Percentiles rank a stretch among this genome's conserved stretches.
Conservation (phyloP, 2,888 invertebrate species). For the Sarcophaga caerulescens region DNA sequence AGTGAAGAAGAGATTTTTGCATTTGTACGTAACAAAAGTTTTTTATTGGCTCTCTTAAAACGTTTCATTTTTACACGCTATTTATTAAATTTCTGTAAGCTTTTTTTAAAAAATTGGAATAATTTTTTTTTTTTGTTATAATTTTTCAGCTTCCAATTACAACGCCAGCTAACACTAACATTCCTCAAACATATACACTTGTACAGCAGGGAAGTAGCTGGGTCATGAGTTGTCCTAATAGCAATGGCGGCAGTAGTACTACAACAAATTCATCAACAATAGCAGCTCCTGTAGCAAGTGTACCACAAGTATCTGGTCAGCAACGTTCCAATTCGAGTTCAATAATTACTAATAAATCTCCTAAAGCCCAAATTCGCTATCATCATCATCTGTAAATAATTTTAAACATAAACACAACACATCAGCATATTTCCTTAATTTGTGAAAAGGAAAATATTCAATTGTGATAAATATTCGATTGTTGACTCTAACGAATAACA, state of each 20-base stretch:
- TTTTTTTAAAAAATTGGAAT: neutral
- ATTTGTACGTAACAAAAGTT: too few relatives aligned
- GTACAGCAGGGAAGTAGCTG: slow-evolving; percentile 73
- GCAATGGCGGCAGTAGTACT: slow-evolving; percentile 19
- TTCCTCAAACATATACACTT: slow-evolving; percentile 69
- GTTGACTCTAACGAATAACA: slow-evolving; percentile 34
- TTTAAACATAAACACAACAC: neutral
- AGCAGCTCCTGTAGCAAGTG: slow-evolving; percentile 58
- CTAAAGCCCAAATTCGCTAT: slow-evolving; percentile 68
- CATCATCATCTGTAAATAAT: slow-evolving; percentile 45
- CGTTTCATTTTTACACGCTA: too few relatives aligned
- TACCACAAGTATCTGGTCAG: slow-evolving; percentile 48
- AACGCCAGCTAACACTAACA: slow-evolving; percentile 68
- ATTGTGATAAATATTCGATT: slow-evolving; percentile 56
- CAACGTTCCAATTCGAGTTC: slow-evolving; percentile 18
- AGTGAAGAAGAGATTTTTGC: too few relatives aligned
- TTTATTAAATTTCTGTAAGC: too few relatives aligned
- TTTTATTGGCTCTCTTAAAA: too few relatives aligned
- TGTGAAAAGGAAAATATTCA: slow-evolving; percentile 11
- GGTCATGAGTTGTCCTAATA: slow-evolving; percentile 70
- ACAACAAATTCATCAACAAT: slow-evolving; percentile 60
- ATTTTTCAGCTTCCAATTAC: slow-evolving; percentile 75
- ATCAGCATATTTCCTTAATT: slow-evolving; percentile 2
- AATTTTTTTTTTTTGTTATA: neutral
- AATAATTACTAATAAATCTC: slow-evolving; percentile 62